phyloP scores from a whole-genome alignment of 2,113 vertebrate genomes.

The Chloropsis cyanopogon region DNA sequence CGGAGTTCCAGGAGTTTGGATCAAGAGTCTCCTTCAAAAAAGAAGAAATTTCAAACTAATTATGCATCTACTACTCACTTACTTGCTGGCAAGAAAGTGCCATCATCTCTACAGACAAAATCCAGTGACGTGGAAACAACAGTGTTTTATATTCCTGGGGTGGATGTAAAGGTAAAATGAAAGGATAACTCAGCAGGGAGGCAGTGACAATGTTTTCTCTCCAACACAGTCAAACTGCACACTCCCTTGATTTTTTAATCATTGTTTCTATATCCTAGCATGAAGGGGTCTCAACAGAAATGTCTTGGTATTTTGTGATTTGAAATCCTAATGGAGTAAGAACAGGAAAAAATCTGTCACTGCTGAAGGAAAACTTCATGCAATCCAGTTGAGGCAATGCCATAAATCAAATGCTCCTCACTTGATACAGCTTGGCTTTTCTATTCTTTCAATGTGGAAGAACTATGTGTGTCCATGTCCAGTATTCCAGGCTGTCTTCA shows the following conservation, averaged over 20 bases:
- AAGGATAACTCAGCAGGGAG: background rate
- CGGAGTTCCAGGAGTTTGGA: constrained; percentile 90
- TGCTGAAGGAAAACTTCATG: background rate
- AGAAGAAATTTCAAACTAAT: constrained; percentile 90
- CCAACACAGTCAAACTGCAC: background rate
- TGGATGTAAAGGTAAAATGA: constrained; percentile 92
- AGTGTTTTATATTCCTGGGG: constrained; percentile 97
- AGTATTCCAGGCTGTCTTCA: background rate
- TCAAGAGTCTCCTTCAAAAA: constrained; percentile 96
- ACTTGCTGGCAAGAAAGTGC: constrained; percentile 90
- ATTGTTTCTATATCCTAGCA: background rate
- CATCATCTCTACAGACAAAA: constrained; percentile 92
- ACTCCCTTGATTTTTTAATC: background rate
- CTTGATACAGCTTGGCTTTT: background rate
- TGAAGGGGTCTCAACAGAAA: background rate
- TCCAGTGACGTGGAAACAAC: constrained; percentile 92
- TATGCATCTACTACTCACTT: constrained; percentile 90
- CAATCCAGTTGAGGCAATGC: background rate
- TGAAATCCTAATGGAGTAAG: background rate
- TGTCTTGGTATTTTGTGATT: background rate
- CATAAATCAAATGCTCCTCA: background rate
- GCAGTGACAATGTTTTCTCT: background rate
- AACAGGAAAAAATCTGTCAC: background rate
- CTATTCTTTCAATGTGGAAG: fast-evolving
- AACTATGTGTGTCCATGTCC: background rate